Evolutionary conservation across 2,888 invertebrate species (phyloP).

Genomic region (Zygaena filipendulae): DNA sequence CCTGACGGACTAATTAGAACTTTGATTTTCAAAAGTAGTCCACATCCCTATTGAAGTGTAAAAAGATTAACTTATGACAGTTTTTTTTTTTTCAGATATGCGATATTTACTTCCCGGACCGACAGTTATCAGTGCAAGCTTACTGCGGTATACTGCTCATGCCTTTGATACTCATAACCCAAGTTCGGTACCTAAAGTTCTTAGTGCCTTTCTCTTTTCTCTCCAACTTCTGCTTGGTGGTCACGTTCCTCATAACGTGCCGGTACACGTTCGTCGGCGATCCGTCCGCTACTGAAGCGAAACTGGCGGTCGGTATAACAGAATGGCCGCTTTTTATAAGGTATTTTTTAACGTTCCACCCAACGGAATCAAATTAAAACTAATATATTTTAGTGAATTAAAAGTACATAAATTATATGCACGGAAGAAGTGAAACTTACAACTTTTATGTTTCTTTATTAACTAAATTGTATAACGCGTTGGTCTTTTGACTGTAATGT

Average conservation of each 20-base stretch:
- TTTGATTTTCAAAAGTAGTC: too few relatives aligned
- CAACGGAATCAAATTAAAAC: background rate
- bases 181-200: slow-evolving; percentile 77
- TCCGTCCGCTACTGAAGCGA: slow-evolving; percentile 24
- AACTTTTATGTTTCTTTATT: too few relatives aligned
- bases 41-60: too few relatives aligned
- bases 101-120: slow-evolving; percentile 36
- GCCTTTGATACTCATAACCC: slow-evolving; percentile 76
- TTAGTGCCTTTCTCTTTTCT: slow-evolving; percentile 89
- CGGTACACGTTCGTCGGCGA: slow-evolving; percentile 77
- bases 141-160: slow-evolving; percentile 75
- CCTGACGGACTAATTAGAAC: too few relatives aligned
- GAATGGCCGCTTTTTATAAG: slow-evolving; percentile 87
- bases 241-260: slow-evolving; percentile 82
- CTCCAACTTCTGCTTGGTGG: slow-evolving; percentile 84
- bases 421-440: too few relatives aligned
- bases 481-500: too few relatives aligned
- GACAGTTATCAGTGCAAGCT: slow-evolving; percentile 61
- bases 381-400: too few relatives aligned
- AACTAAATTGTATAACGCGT: too few relatives aligned
- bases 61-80: too few relatives aligned
- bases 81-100: slow-evolving; percentile 63
- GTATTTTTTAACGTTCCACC: slow-evolving; percentile 26
- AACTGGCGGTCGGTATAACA: slow-evolving; percentile 44
- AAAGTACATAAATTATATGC: too few relatives aligned